Base-by-base conservation (phyloP, 2,888 invertebrate species). In the Latrodectus elegans region DNA sequence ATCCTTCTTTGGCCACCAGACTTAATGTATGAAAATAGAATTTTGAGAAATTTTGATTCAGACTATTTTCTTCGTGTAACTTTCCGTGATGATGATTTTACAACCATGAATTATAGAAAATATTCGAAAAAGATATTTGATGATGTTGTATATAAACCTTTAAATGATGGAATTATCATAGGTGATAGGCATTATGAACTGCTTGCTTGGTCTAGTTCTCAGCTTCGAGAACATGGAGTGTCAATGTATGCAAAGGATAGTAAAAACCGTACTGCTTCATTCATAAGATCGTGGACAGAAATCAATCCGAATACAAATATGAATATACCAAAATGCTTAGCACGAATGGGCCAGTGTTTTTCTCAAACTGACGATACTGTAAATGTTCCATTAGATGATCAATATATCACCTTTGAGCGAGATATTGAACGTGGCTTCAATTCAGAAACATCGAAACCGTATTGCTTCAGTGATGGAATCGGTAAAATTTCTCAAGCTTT, bases 311-410 rank as follows among this genome's bases (percentile, higher is more conserved):
- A 65, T 10, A 80, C 86, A 10, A 82, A 84, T 71, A 88, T 79
- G 38, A 89, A 85, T 70, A 82, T 90, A 53, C 89, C 90, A 6
- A 89, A 88, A 49, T 89, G 89, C 38, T 85, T 90, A n/a, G 89
- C 90, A 4, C 86, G 90, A 14, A 84, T 90, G 49, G 90, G 90
- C 55, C 90, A 90, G 70, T 89, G 89, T 67, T 90, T 90, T 55
- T 90, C 90, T 15, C 88, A 87, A 67, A 87, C 89, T 8, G 78
- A 87, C 60, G 86, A 89, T 8, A 80, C 82, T 12, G 10, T 55
- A 22, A 52, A 22, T 81, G 72, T 60, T 53, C 88, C 77, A 49
- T 49, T 65, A 38, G 26, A 65, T 70, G 17, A 14, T 6, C 8
- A 49, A 12, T 51, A 81, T 55, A 71, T 86, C 14, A 64, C 68